Evolutionary conservation across 1,140 invertebrate genomes (phyloP), one percentile per base, ranked within the genome.

Genomic region (Oscheius sp.): DNA sequence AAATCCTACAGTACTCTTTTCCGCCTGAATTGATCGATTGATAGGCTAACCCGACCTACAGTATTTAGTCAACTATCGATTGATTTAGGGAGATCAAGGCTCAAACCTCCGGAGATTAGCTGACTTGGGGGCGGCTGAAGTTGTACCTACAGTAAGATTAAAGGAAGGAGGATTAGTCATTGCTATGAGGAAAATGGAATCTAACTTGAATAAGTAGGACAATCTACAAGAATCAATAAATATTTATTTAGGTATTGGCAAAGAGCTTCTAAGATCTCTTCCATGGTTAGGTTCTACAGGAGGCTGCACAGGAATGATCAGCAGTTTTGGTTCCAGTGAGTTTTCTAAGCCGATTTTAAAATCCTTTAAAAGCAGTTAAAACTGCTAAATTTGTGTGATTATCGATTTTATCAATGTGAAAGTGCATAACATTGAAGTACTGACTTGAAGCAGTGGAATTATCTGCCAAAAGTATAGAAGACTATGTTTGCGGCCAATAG

Each of bases 61-160:
- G 31, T 13, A 3, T 64, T 18, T 34, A 34, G n/a, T 31, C 10
- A 3, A 64, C 13, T 28, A 49, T 10, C 10, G 32, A 29, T n/a
- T 20, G 26, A 35, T 42, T 59, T 26, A 80, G 59, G 79, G 79
- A 2, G 80, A 81, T 69, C 80, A 81, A 55, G 61, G 49, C 7
- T 77, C 74, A 26, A 75, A 77, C 59, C 49, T 75, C 15, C 46
- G 38, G 18, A 31, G 73, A 42, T 38, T 75, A 7, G 73, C 61
- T 10, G 73, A 75, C 45, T 58, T 75, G 32, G 67, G 73, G 3
- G 63, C 45, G 1, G 67, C 61, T 35, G 42, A 71, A 28, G 38
- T 71, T 28, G 42, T 71, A 35, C 42, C 68, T n/a, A 71, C 59
- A 49, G 59, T 46, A 34, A 38, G 59, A 31, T 62, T 71, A 42